These are phyloP conservation scores for Ligdia adustata DNA, from an alignment of 2,888 invertebrate genomes.

Conservation along the genomic window DNA sequence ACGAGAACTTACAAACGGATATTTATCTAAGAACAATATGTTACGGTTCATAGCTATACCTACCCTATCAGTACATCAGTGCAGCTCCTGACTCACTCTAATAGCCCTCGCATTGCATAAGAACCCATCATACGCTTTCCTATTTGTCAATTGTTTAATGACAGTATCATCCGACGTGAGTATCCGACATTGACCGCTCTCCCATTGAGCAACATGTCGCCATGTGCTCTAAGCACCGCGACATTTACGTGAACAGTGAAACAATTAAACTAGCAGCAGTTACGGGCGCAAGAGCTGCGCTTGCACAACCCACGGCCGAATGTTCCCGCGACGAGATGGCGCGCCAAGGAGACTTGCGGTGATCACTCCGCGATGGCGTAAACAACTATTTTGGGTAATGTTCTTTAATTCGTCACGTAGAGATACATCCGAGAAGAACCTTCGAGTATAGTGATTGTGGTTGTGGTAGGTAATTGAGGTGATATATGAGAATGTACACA, in stretches of 20 bases:
- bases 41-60: too few species aligned
- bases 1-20: too few species aligned
- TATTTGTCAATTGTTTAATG: too few species aligned
- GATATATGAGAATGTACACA: too few species aligned
- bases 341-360: slow-evolving; percentile 38
- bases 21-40: too few species aligned
- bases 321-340: slow-evolving; percentile 19
- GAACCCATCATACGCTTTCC: too few species aligned
- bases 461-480: too few species aligned
- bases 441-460: too few species aligned
- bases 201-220: slow-evolving; percentile 6
- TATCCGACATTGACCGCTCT: slow-evolving; percentile 16
- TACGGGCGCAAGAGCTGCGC: slow-evolving; percentile 24
- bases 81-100: too few species aligned
- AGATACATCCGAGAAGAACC: background rate
- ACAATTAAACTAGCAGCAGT: slow-evolving; percentile 26
- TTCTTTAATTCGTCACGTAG: slow-evolving; percentile 23
- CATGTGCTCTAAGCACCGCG: slow-evolving; percentile 13
- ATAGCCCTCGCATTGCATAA: too few species aligned
- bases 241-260: slow-evolving; percentile 24
- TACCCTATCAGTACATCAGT: too few species aligned
- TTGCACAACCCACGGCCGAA: slow-evolving; percentile 32
- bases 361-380: slow-evolving; percentile 29
- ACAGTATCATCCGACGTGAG: too few species aligned
- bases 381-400: slow-evolving; percentile 24